These are phyloP conservation scores for Galagoides demidoff DNA, from an alignment of 2,797 vertebrate genomes.

Conservation along the genomic window DNA sequence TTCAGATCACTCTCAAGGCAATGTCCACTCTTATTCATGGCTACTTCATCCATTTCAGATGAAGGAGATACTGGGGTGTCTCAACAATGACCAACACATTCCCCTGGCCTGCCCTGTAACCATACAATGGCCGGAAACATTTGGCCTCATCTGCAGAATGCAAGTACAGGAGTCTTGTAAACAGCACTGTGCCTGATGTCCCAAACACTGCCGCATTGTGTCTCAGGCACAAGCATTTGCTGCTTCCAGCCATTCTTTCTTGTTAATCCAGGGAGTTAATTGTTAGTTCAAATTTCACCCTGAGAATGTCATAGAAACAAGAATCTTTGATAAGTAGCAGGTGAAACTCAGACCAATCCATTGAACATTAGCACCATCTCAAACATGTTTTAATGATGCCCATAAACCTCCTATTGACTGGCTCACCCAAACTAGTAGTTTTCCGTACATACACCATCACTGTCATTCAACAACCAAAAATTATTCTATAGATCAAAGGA, in stretches of 20 bases:
- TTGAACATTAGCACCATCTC: constrained; percentile 58
- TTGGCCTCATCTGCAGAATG: rapidly evolving
- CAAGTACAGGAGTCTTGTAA: neutral
- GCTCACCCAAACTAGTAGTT: neutral
- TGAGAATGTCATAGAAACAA: constrained; percentile 87
- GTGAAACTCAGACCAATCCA: constrained; percentile 79
- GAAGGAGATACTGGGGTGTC: neutral
- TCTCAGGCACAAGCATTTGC: constrained; percentile 69
- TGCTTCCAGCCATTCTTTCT: constrained; percentile 79
- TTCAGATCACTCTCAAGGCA: neutral
- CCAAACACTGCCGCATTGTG: constrained; percentile 68
- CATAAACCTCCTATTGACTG: constrained; percentile 14
- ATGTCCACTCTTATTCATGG: neutral
- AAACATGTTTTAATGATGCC: constrained; percentile 71
- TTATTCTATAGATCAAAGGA: neutral
- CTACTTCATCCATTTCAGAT: neutral
- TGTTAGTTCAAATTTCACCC: constrained; percentile 85
- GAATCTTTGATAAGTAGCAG: constrained; percentile 56
- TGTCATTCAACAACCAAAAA: neutral
- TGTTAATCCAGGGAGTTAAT: constrained; percentile 89
- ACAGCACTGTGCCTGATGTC: constrained; percentile 60
- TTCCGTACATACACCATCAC: neutral
- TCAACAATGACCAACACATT: neutral
- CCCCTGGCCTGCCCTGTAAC: neutral
- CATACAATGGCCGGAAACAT: neutral